These are phyloP conservation scores for Acrocephalus scirpaceus DNA, from an alignment of 2,797 vertebrate genomes.

Conservation along the genomic window DNA sequence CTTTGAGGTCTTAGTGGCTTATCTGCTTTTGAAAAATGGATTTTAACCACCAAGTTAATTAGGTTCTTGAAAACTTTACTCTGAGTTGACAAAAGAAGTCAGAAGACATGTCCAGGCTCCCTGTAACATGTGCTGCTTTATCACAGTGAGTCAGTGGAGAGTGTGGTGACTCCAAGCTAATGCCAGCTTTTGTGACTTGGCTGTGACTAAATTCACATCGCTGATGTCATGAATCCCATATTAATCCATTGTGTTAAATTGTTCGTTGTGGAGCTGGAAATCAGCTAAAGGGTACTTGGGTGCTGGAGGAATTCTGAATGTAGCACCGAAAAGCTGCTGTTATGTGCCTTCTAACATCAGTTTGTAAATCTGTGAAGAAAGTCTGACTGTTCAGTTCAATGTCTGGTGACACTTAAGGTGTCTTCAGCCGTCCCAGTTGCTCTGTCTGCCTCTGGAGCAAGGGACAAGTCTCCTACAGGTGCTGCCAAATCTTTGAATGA, in stretches of 20 bases:
- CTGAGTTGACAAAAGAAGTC: neutral
- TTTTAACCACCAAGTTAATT: conserved; percentile 8
- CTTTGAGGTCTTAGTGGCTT: neutral
- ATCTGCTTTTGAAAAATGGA: neutral
- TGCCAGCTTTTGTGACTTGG: neutral
- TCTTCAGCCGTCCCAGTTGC: neutral
- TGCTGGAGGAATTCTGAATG: neutral
- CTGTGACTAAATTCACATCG: neutral
- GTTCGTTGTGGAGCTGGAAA: neutral
- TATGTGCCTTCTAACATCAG: neutral
- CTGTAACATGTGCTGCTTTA: neutral
- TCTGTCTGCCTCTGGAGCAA: neutral
- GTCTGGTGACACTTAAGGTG: neutral
- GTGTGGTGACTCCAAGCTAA: neutral
- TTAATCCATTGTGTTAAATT: neutral
- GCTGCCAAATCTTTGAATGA: neutral
- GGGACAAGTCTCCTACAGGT: neutral
- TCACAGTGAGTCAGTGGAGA: fast-evolving
- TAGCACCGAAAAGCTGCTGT: neutral
- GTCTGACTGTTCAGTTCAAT: neutral
- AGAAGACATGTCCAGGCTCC: neutral
- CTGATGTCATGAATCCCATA: neutral
- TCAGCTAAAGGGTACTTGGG: neutral
- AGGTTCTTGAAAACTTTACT: neutral
- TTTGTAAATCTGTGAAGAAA: neutral